These are phyloP conservation scores for Tenthredo mesomela DNA, from an alignment of 2,888 invertebrate species.

Conservation along the genomic window DNA sequence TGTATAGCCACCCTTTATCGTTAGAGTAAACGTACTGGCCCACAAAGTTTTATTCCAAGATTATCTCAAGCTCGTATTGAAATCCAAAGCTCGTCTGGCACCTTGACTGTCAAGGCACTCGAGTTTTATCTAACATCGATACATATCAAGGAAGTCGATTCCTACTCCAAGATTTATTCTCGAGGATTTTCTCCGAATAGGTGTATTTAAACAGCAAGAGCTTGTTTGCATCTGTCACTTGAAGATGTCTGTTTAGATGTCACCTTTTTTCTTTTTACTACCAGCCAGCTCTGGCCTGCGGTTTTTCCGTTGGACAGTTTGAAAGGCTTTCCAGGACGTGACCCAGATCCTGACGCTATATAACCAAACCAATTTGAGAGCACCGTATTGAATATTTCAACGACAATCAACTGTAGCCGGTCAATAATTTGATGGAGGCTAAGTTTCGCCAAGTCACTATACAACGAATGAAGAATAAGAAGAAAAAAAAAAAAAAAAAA, in stretches of 20 bases:
- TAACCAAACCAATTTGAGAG: slow-evolving; percentile 33
- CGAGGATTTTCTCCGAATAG: not conserved
- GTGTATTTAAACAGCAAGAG: slow-evolving; percentile 23
- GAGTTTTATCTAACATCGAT: slow-evolving; percentile 28
- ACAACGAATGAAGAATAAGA: not conserved
- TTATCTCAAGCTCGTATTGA: slow-evolving; percentile 28
- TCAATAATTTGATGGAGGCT: slow-evolving; percentile 25
- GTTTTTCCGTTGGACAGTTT: slow-evolving; percentile 3
- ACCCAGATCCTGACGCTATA: slow-evolving; percentile 37
- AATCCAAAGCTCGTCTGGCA: not conserved
- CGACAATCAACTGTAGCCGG: slow-evolving; percentile 27
- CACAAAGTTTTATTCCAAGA: slow-evolving; percentile 16
- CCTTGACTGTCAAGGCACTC: slow-evolving; percentile 4
- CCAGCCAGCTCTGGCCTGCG: not conserved
- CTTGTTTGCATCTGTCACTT: slow-evolving; percentile 38
- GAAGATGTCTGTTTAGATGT: not conserved
- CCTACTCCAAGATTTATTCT: slow-evolving; percentile 13
- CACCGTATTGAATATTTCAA: slow-evolving; percentile 46
- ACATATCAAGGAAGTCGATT: slow-evolving; percentile 8
- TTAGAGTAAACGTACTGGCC: not conserved
- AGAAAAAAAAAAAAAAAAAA: not conserved
- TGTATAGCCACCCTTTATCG: not conserved
- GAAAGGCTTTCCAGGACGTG: slow-evolving; percentile 38
- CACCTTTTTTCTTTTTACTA: not conserved
- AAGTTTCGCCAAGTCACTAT: slow-evolving; percentile 15